Conservation (phyloP, 2,797 vertebrate genomes). For the Pseudopleuronectes americanus region DNA sequence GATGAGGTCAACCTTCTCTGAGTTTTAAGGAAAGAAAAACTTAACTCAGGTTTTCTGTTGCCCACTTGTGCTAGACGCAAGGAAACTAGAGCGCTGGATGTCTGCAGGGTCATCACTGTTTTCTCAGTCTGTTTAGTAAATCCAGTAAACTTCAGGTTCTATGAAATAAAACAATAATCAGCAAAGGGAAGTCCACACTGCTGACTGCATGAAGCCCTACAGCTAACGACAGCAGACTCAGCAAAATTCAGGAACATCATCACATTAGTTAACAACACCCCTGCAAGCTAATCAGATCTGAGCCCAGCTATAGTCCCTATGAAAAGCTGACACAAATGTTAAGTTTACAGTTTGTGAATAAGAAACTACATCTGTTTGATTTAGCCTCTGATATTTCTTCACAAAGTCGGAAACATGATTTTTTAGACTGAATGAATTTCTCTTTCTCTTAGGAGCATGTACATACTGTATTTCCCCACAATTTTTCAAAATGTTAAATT, state of each 20-base stretch:
- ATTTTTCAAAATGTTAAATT: no score
- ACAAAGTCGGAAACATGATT: not conserved
- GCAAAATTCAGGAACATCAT: conserved; percentile 23
- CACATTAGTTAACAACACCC: not conserved
- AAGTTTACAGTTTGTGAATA: not conserved
- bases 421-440: no score
- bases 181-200: conserved; percentile 48
- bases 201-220: conserved; percentile 21
- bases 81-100: conserved; percentile 18
- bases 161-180: not conserved
- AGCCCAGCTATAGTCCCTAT: not conserved
- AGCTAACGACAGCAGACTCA: conserved; percentile 28
- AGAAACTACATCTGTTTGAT: not conserved
- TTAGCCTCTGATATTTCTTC: not conserved
- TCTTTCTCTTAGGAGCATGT: no score
- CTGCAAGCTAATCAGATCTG: conserved; percentile 3
- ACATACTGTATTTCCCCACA: no score
- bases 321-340: not conserved
- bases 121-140: not conserved
- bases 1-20: not conserved
- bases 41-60: not conserved
- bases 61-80: not conserved
- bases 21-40: not conserved
- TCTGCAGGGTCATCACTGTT: conserved; percentile 20
- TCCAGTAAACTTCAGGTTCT: not conserved